Base-by-base conservation (phyloP, 2,113 vertebrate genomes). In the Pseudolaguvia tuberculata region DNA sequence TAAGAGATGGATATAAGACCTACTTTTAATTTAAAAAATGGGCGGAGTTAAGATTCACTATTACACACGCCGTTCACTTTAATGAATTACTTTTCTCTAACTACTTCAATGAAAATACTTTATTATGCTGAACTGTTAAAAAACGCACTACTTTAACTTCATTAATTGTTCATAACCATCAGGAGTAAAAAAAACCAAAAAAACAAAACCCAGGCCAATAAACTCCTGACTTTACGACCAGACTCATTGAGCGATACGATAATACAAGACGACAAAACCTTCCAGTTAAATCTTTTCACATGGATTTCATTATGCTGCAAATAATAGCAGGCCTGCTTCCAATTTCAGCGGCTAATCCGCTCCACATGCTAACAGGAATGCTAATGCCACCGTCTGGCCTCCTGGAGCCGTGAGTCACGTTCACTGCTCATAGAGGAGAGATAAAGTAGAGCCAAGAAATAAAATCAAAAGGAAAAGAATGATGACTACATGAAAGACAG, bases 321-420 rank as follows among this genome's bases (percentile, higher is more conserved):
- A 35, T 58, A 58, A 45, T 55, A 42, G 59, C 11, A 4, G 59
- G 23, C 20, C 66, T 65, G 74, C 45, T 39, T 62, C 14, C 27
- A 69, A 68, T 80, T 53, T 51, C 21, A 15, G 31, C 29, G 0
- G n/a, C 57, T 76, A 50, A 53, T 70, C 58, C 59, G 55, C 47
- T 75, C 65, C 79, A 71, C 51, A 71, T 78, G 67, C 71, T 73
- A 66, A 66, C 35, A 53, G 65, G 67, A 77, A 63, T 69, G 42
- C 63, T 39, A 70, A 48, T 51, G 57, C n/a, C 45, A 65, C 58
- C 74, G 66, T 77, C 72, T 77, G 75, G 58, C 29, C 59, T 67
- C 29, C 63, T 73, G 23, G 39, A 58, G 31, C 35, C 5, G 53
- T 27, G 63, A 20, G 51, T 55, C 18, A 52, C 35, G 1, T 69